Conservation (phyloP, 1,140 invertebrate genomes). For the Lanistes nyassanus region DNA sequence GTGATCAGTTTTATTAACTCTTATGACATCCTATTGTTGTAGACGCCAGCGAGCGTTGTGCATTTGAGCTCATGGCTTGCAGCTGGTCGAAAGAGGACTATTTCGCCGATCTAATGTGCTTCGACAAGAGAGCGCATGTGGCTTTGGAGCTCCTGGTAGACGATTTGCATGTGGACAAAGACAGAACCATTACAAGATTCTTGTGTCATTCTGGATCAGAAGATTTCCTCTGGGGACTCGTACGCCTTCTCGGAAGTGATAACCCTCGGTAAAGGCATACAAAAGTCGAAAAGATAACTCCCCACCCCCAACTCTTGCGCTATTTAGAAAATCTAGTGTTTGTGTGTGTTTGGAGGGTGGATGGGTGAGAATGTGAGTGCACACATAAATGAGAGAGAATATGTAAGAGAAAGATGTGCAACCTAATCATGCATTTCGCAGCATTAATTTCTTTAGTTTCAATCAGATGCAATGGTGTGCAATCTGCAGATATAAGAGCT, state of each 20-base stretch:
- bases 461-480: no score
- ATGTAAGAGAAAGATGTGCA: not conserved
- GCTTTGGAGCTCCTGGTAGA: conserved; percentile 64
- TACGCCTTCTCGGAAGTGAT: conserved; percentile 58
- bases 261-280: conserved; percentile 52
- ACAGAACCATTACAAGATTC: conserved; percentile 59
- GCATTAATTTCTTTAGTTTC: no score
- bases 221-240: conserved; percentile 63
- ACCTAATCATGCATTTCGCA: no score
- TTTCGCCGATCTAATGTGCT: conserved; percentile 53
- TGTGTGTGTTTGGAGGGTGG: not conserved
- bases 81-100: conserved; percentile 61
- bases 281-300: no score
- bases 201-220: conserved; percentile 63
- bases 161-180: conserved; percentile 64
- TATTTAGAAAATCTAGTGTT: not conserved
- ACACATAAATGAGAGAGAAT: not conserved
- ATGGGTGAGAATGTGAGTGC: conserved; percentile 1
- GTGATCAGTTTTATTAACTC: not conserved
- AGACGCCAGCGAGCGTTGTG: not conserved
- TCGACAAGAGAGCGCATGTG: conserved; percentile 46
- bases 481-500: no score
- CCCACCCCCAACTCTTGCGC: no score
- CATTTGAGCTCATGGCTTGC: conserved; percentile 40
- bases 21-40: not conserved